Evolutionary conservation across 2,113 vertebrate species (phyloP), one percentile per base, ranked within the genome.

Genomic region (Pongo abelii): DNA sequence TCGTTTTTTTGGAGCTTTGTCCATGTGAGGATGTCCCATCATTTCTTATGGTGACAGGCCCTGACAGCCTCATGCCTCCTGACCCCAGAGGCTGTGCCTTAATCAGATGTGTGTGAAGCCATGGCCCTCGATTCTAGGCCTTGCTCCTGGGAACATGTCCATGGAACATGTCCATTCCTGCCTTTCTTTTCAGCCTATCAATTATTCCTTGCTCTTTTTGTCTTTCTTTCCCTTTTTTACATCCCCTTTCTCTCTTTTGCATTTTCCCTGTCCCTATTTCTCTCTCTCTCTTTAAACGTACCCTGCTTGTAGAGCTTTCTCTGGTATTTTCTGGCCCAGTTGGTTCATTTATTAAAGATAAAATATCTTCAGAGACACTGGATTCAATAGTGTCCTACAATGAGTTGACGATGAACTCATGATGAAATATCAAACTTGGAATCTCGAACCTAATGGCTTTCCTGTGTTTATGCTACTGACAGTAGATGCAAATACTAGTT

Each of bases 121-220:
- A 8, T 52, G 10, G 18, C 5, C 9, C 18, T 52, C 8, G 8
- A 8, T 16, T 67, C n/a, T 2, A 13, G 16, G 14, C 1, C 30
- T 59, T 46, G 18, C 3, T 52, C 30, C 38, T 8, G 20, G 84
- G 35, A 61, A 16, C 11, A 12, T 9, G 17, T 52, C 25, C 30
- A n/a, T 14, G 30, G 70, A 14, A 8, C 48, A 0, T 20, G 4
- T 22, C 4, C 2, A 1, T 25, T 30, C 35, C 18, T 3, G 23
- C 11, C 25, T 18, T 8, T 9, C 5, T 5, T 46, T 50, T 14
- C 61, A n/a, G 5, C 48, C 48, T 80, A 1, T 57, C n/a, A 59
- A 20, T 25, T 52, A 38, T 43, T 32, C 23, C 52, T 35, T 1
- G 2, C 9, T 43, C n/a, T 32, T 10, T 77, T 27, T 78, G 22